Evolutionary conservation across 2,113 vertebrate genomes (phyloP).

Genomic region (Cyanoderma ruficeps): DNA sequence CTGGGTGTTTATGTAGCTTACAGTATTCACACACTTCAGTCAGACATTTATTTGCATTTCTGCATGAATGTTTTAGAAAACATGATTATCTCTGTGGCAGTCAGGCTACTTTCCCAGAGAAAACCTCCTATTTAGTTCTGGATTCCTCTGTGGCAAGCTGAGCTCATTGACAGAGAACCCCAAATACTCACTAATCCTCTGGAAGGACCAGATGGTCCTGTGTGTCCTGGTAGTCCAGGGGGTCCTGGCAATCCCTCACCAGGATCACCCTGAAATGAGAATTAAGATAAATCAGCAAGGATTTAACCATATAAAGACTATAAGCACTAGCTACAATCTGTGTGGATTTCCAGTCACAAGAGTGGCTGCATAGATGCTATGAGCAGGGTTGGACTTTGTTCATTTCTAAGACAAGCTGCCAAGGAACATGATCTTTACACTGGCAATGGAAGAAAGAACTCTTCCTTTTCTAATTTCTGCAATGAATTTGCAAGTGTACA

Average conservation of each 20-base stretch:
- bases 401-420: neutral
- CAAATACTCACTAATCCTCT: slow-evolving; percentile 55
- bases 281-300: neutral
- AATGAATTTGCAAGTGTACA: neutral
- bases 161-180: slow-evolving; percentile 42
- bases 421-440: neutral
- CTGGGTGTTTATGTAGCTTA: neutral
- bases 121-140: neutral
- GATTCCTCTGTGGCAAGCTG: neutral
- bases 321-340: neutral
- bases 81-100: neutral
- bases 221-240: slow-evolving; percentile 77
- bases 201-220: slow-evolving; percentile 56
- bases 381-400: neutral
- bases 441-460: neutral
- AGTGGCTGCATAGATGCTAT: neutral
- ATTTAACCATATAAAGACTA: neutral
- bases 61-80: neutral
- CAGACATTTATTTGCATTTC: neutral
- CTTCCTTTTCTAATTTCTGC: neutral
- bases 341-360: neutral
- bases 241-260: slow-evolving; percentile 76
- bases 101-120: neutral
- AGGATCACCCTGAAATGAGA: slow-evolving; percentile 75
- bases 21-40: neutral